These are phyloP conservation scores for Thaumatotibia leucotreta DNA, from an alignment of 1,140 invertebrate species.

Conservation along the genomic window DNA sequence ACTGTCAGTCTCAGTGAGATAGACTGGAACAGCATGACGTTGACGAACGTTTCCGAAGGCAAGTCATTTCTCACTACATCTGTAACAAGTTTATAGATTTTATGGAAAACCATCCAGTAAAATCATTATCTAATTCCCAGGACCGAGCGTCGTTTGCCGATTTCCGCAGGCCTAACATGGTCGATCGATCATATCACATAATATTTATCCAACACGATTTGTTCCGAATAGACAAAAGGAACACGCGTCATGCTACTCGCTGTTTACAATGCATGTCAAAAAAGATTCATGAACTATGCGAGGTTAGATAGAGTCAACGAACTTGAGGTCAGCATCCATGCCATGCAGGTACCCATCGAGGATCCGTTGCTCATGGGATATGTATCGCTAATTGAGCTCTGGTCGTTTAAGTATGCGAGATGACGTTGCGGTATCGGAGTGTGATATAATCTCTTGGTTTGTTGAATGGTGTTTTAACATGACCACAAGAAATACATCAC, in stretches of 20 bases:
- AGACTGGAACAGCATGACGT: too few species aligned
- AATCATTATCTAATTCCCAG: too few species aligned
- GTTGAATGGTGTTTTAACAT: background rate
- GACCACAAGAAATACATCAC: background rate
- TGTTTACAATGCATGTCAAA: constrained; percentile 1
- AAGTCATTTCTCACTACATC: too few species aligned
- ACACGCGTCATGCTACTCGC: background rate
- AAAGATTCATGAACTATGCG: background rate
- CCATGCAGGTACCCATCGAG: background rate
- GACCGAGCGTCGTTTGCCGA: background rate
- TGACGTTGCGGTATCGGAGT: background rate
- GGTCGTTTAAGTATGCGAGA: background rate
- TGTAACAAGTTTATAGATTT: too few species aligned
- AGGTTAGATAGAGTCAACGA: constrained; percentile 1
- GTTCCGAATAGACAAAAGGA: background rate
- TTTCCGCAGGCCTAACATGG: background rate
- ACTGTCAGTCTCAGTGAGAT: too few species aligned
- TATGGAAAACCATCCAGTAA: too few species aligned
- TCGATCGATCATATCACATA: background rate
- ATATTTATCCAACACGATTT: background rate
- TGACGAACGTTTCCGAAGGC: too few species aligned
- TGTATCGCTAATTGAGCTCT: constrained; percentile 5
- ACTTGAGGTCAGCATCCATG: background rate
- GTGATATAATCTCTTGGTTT: background rate
- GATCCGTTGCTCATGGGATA: background rate